Evolutionary conservation across 2,113 vertebrate species (phyloP).

Genomic region (Jacana jacana): DNA sequence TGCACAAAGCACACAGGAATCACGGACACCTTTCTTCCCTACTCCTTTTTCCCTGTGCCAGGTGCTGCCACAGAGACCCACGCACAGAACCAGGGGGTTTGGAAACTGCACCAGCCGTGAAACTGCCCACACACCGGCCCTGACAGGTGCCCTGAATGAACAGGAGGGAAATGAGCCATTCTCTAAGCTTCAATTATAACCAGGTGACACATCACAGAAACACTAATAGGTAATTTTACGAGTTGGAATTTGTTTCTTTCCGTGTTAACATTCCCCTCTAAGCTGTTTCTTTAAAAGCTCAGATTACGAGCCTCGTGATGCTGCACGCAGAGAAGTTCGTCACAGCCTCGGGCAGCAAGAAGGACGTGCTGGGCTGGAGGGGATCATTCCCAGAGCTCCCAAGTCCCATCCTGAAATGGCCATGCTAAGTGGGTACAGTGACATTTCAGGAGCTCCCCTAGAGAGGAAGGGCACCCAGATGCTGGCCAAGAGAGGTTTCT

Average conservation of each 20-base stretch:
- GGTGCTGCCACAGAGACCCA: neutral
- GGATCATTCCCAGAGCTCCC: neutral
- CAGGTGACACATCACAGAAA: neutral
- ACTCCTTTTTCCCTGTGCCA: neutral
- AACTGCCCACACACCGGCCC: accelerated
- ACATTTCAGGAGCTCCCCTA: accelerated
- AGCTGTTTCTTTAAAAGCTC: neutral
- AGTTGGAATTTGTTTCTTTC: neutral
- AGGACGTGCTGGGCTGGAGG: accelerated
- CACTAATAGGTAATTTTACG: neutral
- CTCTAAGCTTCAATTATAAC: neutral
- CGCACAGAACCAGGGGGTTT: neutral
- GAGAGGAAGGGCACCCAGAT: neutral
- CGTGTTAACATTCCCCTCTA: neutral
- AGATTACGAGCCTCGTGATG: accelerated
- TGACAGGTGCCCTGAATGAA: neutral
- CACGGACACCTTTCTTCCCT: neutral
- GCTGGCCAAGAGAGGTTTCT: neutral
- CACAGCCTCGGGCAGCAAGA: accelerated
- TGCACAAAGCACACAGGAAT: accelerated
- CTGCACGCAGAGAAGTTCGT: accelerated
- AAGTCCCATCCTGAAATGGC: accelerated
- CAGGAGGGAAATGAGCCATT: neutral
- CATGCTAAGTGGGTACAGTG: accelerated
- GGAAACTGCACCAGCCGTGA: neutral